Evolutionary conservation across 2,797 vertebrate species (phyloP), one percentile per base, ranked within the genome.

Genomic region (Phyllotis vaccarum): DNA sequence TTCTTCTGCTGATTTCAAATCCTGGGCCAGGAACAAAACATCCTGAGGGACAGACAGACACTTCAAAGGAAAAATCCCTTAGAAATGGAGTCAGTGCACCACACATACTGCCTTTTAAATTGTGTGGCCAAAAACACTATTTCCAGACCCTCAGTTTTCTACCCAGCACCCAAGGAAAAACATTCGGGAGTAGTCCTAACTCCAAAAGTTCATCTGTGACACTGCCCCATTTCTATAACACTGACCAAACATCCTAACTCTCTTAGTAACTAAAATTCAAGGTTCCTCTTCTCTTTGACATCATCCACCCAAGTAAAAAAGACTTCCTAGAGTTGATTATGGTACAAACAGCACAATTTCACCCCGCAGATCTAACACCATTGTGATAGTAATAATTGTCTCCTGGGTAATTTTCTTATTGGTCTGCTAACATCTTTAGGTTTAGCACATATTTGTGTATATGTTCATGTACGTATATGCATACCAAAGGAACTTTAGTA

Each of bases 1-100:
- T 93, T 96, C 68, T 97, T 97, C 93, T 92, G 81, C 92, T 96
- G 94, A 97, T 97, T 97, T 96, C 95, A 98, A 97, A 97, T 97
- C 91, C 97, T 83, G 96, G 96, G 96, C 89, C 96, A 52, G 83
- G 86, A 96, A 96, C 94, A 31, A 91, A 95, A 97, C 49, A 90
- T 80, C 90, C 60, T 96, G 94, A 92, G 68, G 89, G 92, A 37
- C 68, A 11, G 3, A 88, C 81, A 94, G 92, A 97, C 83, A 95
- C 93, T 97, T 97, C 96, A 98, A 97, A 97, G 82, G 89, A 96
- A 92, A 76, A 96, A 79, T 91, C 79, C n/a, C 14, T 10, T 80
- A 95, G 89, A 98, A 98, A 97, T 62, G 88, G 93, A 97, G 95
- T 95, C 80, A 94, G 62, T 95, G 78, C 93, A 97, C 82, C 62